These are phyloP conservation scores for Cryptoleucopteryx plumbea DNA, from an alignment of 2,113 vertebrate species.

Conservation along the genomic window DNA sequence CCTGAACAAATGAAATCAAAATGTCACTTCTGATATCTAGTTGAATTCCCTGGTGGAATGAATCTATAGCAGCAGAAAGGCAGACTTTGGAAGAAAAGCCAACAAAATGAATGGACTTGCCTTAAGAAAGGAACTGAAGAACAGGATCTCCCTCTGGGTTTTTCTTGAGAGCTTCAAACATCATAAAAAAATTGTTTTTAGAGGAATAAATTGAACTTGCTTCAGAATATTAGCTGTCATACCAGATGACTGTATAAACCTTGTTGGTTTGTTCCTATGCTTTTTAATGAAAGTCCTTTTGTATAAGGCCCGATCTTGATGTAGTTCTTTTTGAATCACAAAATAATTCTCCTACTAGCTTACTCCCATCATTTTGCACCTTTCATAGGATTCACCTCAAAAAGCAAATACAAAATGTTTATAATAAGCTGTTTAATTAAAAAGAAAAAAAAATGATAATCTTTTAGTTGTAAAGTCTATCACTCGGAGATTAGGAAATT, in stretches of 20 bases:
- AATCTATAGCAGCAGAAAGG: background rate
- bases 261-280: background rate
- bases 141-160: background rate
- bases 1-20: background rate
- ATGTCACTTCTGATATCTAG: background rate
- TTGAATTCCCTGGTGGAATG: background rate
- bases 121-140: background rate
- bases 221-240: background rate
- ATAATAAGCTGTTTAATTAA: background rate
- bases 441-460: no score
- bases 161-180: background rate
- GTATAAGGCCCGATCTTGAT: background rate
- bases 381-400: background rate
- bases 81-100: background rate
- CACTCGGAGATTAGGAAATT: background rate
- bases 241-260: background rate
- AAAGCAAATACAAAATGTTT: background rate
- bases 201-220: background rate
- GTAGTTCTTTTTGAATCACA: background rate
- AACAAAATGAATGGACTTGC: background rate
- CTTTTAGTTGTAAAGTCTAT: background rate
- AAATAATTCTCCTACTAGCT: background rate
- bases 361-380: background rate
- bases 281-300: background rate
- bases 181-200: background rate